Evolutionary conservation across 2,797 vertebrate genomes (phyloP).

Genomic region (Parotocinclus haroldoi): DNA sequence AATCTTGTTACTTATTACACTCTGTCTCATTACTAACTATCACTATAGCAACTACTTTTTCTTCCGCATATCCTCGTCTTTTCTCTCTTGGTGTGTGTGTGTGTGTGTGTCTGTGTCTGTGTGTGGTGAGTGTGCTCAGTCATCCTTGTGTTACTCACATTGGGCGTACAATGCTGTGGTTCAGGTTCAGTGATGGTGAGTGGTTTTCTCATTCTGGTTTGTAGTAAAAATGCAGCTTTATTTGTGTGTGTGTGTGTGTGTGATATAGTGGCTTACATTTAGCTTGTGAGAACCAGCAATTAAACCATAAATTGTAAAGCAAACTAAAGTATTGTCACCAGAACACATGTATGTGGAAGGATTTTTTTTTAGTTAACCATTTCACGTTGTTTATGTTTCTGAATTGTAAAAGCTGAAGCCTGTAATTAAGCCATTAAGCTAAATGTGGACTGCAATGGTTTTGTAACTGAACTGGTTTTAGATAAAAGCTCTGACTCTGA

Average conservation of each 20-base stretch:
- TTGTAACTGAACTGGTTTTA: too few species aligned
- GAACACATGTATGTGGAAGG: too few species aligned
- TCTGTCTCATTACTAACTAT: constrained; percentile 64
- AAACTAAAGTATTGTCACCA: too few species aligned
- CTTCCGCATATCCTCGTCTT: not conserved
- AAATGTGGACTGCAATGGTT: too few species aligned
- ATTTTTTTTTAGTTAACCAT: too few species aligned
- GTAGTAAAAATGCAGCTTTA: not conserved
- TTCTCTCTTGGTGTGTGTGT: not conserved
- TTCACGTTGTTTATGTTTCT: too few species aligned
- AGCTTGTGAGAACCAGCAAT: too few species aligned
- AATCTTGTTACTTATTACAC: constrained; percentile 50
- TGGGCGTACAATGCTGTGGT: not conserved
- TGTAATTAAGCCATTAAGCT: too few species aligned
- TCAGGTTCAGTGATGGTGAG: not conserved
- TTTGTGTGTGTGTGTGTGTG: not conserved
- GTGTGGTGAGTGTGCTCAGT: not conserved
- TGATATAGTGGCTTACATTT: not conserved
- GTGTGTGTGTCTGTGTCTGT: not conserved
- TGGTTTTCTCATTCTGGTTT: not conserved
- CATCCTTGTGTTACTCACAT: not conserved
- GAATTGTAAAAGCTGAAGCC: too few species aligned
- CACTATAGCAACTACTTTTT: constrained; percentile 44
- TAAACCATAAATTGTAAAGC: too few species aligned
- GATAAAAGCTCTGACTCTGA: too few species aligned